These are phyloP conservation scores for Malthinus flaveolus DNA, from an alignment of 2,888 invertebrate genomes.

Conservation along the genomic window DNA sequence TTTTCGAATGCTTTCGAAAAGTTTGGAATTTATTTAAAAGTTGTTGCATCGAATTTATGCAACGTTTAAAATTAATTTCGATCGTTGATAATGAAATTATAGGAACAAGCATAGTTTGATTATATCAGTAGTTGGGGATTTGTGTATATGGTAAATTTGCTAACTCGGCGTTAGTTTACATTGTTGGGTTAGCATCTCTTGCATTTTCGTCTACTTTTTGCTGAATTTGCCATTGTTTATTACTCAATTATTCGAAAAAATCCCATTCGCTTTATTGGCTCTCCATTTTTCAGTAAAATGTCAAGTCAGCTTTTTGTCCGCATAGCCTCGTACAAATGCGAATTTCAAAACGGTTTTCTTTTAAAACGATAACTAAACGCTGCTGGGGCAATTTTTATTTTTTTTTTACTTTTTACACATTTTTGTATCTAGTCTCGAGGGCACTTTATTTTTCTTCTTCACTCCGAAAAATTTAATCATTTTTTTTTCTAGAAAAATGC, in stretches of 20 bases:
- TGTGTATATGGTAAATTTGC: slow-evolving; percentile 16
- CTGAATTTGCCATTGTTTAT: slow-evolving; percentile 41
- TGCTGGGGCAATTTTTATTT: slow-evolving; percentile 19
- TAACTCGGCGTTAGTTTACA: slow-evolving; percentile 20
- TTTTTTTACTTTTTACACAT: slow-evolving; percentile 21
- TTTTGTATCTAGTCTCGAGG: slow-evolving; percentile 18
- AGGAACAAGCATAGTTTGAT: too few relatives aligned
- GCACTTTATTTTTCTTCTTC: slow-evolving; percentile 23
- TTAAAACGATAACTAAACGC: slow-evolving; percentile 23
- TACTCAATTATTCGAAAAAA: slow-evolving; percentile 39
- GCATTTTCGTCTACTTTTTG: slow-evolving; percentile 34
- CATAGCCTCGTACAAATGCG: slow-evolving; percentile 8
- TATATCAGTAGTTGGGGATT: slow-evolving; percentile 17
- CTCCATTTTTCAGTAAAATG: slow-evolving; percentile 26
- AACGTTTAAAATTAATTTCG: too few relatives aligned
- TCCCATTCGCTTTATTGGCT: slow-evolving; percentile 31
- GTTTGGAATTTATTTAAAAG: too few relatives aligned
- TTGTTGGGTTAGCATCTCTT: slow-evolving; percentile 27
- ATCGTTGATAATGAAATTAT: too few relatives aligned
- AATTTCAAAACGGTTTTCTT: slow-evolving; percentile 13
- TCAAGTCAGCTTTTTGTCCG: slow-evolving; percentile 23
- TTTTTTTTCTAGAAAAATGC: slow-evolving; percentile 22
- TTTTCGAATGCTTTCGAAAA: too few relatives aligned
- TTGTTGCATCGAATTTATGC: too few relatives aligned
- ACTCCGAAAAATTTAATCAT: slow-evolving; percentile 26